A percentile compares a stretch with the other conserved stretches of the same genome.
Conservation (phyloP, 2,888 invertebrate genomes). For the Spilarctia lutea region DNA sequence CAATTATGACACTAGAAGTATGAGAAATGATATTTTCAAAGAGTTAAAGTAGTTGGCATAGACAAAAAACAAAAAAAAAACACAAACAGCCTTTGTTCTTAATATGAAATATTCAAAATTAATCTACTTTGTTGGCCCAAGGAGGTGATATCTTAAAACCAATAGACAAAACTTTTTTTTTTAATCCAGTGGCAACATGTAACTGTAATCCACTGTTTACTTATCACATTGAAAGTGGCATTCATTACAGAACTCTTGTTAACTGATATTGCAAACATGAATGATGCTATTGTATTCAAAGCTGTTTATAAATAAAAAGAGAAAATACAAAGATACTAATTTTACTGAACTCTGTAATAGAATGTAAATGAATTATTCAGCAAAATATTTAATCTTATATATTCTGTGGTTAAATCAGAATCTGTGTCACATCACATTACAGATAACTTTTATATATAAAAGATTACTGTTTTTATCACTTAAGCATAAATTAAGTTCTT, state of each 20-base stretch:
- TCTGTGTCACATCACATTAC: neutral
- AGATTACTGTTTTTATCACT: neutral
- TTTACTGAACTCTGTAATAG: neutral
- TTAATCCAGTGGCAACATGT: neutral
- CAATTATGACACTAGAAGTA: too few relatives aligned
- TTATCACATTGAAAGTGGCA: neutral
- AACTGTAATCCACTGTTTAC: neutral
- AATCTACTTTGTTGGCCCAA: neutral
- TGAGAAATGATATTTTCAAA: too few relatives aligned
- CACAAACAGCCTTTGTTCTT: too few relatives aligned
- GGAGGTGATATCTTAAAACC: neutral
- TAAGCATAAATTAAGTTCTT: neutral
- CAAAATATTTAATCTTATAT: neutral
- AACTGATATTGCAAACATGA: neutral
- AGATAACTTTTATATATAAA: neutral
- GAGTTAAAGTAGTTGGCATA: too few relatives aligned
- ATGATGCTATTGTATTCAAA: constrained; percentile 8
- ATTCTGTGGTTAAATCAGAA: neutral
- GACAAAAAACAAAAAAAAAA: too few relatives aligned
- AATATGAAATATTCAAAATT: neutral
- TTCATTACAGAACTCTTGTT: neutral
- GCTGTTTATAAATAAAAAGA: neutral
- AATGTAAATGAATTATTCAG: neutral
- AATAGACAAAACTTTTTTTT: neutral
- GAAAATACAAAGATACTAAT: neutral